These are phyloP conservation scores for Parapristionchus giblindavisi DNA, from an alignment of 2,888 invertebrate species.

Conservation along the genomic window DNA sequence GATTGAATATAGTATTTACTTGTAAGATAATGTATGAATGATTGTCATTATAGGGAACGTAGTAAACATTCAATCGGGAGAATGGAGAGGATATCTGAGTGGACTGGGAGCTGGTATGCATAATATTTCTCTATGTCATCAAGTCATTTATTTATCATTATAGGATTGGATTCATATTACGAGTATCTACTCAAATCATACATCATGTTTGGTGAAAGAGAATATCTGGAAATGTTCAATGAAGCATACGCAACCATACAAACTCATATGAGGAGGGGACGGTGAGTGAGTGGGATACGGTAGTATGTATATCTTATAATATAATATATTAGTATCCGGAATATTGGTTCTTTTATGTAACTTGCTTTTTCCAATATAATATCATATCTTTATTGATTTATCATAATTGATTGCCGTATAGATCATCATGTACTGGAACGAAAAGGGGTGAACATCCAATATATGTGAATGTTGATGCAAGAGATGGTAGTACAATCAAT, in stretches of 20 bases:
- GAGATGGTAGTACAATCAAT: constrained; percentile 75
- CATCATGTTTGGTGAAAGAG: constrained; percentile 76
- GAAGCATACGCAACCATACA: constrained; percentile 75
- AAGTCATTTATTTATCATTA: neutral
- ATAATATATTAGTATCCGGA: too few species aligned
- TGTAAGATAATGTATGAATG: too few species aligned
- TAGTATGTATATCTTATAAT: constrained; percentile 1
- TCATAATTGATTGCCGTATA: neutral
- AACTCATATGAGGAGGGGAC: constrained; percentile 75
- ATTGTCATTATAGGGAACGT: constrained; percentile 76
- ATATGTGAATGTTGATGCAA: constrained; percentile 78
- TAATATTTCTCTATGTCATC: neutral
- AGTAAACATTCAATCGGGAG: constrained; percentile 77
- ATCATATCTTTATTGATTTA: neutral
- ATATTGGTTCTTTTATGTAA: neutral
- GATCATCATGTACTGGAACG: constrained; percentile 68
- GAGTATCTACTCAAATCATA: constrained; percentile 77
- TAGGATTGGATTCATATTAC: constrained; percentile 76
- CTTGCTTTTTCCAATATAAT: neutral
- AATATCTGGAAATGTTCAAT: constrained; percentile 75
- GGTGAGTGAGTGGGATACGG: constrained; percentile 42
- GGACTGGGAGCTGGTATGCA: constrained; percentile 75
- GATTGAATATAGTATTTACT: too few species aligned
- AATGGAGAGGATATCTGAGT: constrained; percentile 76
- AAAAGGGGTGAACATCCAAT: constrained; percentile 75